A percentile compares a stretch with the other conserved stretches of the same genome.
These are phyloP conservation scores for Crossocerus cetratus DNA, from an alignment of 2,888 invertebrate species.

Conservation along the genomic window DNA sequence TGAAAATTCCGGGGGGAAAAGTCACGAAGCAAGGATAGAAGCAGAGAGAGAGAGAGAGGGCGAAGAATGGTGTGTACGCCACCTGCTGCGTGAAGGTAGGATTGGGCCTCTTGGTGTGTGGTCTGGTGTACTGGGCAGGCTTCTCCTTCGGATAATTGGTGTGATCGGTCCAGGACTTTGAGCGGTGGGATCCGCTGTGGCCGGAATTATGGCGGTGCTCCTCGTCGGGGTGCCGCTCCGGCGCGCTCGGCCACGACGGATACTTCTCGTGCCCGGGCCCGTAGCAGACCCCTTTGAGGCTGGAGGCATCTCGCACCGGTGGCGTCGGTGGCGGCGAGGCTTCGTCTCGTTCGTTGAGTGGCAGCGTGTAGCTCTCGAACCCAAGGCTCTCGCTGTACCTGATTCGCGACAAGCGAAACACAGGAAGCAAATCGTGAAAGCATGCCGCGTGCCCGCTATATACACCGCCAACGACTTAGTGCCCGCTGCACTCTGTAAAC, in stretches of 20 bases:
- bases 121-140: conserved; percentile 81
- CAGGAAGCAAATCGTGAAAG: not conserved
- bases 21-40: not conserved
- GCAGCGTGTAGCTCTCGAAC: conserved; percentile 75
- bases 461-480: conserved; percentile 7
- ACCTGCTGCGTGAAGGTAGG: conserved; percentile 81
- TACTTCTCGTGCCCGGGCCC: conserved; percentile 86
- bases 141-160: conserved; percentile 85
- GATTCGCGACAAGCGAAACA: conserved; percentile 11
- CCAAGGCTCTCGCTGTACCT: conserved; percentile 76
- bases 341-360: conserved; percentile 76
- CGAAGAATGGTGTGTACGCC: conserved; percentile 31
- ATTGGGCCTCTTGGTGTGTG: conserved; percentile 82
- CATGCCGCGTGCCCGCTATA: no score
- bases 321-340: conserved; percentile 80
- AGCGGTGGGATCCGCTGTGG: conserved; percentile 81
- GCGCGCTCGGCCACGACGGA: conserved; percentile 86
- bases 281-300: conserved; percentile 83
- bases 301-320: conserved; percentile 83
- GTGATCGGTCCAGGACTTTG: conserved; percentile 85
- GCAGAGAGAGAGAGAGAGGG: not conserved
- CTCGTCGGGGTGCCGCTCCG: conserved; percentile 79
- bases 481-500: not conserved
- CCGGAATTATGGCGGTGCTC: conserved; percentile 64
- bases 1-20: not conserved